Evolutionary conservation across 2,888 invertebrate genomes (phyloP).

Genomic region (Callyntrura sp.): DNA sequence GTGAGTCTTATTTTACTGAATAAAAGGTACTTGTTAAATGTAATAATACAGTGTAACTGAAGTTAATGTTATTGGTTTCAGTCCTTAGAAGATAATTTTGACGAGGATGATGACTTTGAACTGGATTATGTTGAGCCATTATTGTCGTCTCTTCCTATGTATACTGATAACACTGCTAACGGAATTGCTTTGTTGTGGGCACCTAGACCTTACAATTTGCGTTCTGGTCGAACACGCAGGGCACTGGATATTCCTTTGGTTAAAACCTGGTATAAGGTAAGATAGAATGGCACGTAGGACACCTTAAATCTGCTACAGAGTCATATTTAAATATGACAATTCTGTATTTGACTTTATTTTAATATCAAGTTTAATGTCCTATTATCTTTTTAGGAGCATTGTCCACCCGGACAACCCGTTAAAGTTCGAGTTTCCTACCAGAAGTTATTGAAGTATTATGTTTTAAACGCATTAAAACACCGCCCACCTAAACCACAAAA

Average conservation of each 20-base stretch:
- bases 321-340: background rate
- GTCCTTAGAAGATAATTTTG: constrained; percentile 86
- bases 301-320: background rate
- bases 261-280: constrained; percentile 96
- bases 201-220: constrained; percentile 98
- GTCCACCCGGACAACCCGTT: constrained; percentile 98
- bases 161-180: constrained; percentile 99
- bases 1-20: constrained; percentile 84
- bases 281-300: constrained; percentile 85
- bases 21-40: background rate
- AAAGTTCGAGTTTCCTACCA: constrained; percentile 99
- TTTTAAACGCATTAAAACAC: constrained; percentile 98
- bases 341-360: too few species aligned
- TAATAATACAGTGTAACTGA: too few species aligned
- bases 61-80: constrained; percentile 22
- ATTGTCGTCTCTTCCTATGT: constrained; percentile 97
- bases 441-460: constrained; percentile 99
- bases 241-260: constrained; percentile 99
- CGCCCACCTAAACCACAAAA: constrained; percentile 99
- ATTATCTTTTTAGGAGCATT: constrained; percentile 88
- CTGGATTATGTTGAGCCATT: constrained; percentile 96
- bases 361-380: too few species aligned
- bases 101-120: constrained; percentile 97
- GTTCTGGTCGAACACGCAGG: constrained; percentile 96
- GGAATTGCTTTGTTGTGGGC: constrained; percentile 99